These are phyloP conservation scores for Sylvia atricapilla DNA, from an alignment of 2,113 vertebrate genomes.

Conservation along the genomic window DNA sequence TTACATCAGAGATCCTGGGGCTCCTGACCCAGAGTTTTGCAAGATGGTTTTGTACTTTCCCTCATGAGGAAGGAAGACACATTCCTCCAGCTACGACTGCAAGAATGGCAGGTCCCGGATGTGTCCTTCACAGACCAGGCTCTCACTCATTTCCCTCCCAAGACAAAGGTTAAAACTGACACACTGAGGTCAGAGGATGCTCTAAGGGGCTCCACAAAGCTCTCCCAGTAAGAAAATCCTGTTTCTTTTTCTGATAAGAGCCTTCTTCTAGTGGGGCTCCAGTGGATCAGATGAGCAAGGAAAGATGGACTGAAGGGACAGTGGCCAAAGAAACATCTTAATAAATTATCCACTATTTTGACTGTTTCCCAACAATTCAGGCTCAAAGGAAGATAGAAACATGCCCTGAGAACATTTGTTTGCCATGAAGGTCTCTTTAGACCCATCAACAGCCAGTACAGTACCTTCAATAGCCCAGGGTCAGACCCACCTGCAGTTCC, in stretches of 20 bases:
- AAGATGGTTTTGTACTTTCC: slow-evolving; percentile 67
- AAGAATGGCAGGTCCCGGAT: slow-evolving; percentile 19
- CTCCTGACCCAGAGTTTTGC: slow-evolving; percentile 48
- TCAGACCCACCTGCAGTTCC: neutral
- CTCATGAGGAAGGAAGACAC: slow-evolving; percentile 41
- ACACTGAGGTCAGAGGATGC: neutral
- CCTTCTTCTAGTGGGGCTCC: neutral
- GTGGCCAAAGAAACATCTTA: neutral
- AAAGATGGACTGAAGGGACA: neutral
- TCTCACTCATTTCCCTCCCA: neutral
- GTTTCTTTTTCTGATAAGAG: neutral
- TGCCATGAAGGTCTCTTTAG: neutral
- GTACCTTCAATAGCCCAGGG: neutral
- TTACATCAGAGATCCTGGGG: slow-evolving; percentile 80
- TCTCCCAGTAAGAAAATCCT: neutral
- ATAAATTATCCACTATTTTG: neutral
- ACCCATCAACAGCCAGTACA: neutral
- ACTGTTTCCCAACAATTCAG: neutral
- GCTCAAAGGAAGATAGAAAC: neutral
- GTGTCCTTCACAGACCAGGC: neutral
- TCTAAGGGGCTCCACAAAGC: neutral
- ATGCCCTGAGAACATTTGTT: neutral
- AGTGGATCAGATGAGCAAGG: neutral
- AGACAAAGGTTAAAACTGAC: slow-evolving; percentile 4
- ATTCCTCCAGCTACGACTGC: slow-evolving; percentile 35